Evolutionary conservation across 2,888 invertebrate genomes (phyloP).

Genomic region (Tillus elongatus): DNA sequence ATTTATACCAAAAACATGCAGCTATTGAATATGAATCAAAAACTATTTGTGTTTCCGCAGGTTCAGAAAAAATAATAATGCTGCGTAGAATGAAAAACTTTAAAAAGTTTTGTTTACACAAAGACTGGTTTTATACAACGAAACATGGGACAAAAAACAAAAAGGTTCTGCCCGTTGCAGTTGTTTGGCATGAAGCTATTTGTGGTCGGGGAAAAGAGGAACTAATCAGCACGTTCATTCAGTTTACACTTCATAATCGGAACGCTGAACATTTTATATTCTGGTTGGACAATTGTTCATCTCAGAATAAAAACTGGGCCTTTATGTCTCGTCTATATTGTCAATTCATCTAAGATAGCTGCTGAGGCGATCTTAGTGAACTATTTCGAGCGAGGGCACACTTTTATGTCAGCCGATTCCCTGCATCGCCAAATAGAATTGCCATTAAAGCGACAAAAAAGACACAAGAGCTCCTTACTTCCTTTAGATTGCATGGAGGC

Average conservation of each 20-base stretch:
- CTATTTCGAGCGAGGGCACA: slow-evolving; percentile 10
- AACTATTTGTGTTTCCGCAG: slow-evolving; percentile 12
- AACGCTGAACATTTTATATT: too few species aligned
- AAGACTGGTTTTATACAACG: slow-evolving; percentile 9
- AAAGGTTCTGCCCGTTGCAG: slow-evolving; percentile 2
- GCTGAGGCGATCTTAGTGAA: slow-evolving; percentile 1
- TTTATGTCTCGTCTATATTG: too few species aligned
- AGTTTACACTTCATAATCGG: too few species aligned
- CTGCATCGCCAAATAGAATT: too few species aligned
- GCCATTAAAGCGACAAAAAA: slow-evolving; percentile 5
- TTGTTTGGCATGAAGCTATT: slow-evolving; percentile 9
- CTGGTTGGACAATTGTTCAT: too few species aligned
- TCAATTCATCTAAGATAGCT: too few species aligned
- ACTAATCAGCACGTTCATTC: slow-evolving; percentile 6
- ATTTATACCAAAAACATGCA: too few species aligned
- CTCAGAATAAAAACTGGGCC: too few species aligned
- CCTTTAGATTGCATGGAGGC: too few species aligned
- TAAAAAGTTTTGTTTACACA: slow-evolving; percentile 11
- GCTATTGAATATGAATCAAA: too few species aligned
- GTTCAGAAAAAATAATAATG: slow-evolving; percentile 14
- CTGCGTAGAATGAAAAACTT: slow-evolving; percentile 8
- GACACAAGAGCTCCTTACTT: too few species aligned
- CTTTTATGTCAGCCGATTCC: too few species aligned
- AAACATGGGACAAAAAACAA: slow-evolving; percentile 5
- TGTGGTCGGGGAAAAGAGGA: slow-evolving; percentile 5